These are phyloP conservation scores for Loris lydekkerianus DNA, from an alignment of 2,797 vertebrate species.

Conservation along the genomic window DNA sequence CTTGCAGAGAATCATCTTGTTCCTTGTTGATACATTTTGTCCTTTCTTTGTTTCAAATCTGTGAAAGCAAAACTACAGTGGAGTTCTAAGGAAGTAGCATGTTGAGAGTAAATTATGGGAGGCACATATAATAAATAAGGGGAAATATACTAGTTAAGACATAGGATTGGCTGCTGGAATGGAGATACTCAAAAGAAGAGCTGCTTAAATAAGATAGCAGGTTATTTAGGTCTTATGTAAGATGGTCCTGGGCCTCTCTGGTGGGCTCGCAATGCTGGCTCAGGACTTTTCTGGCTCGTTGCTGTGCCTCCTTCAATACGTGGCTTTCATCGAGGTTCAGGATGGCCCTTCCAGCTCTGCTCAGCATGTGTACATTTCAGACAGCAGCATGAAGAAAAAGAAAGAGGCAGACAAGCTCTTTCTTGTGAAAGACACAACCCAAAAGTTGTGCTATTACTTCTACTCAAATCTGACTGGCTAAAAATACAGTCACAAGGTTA, in stretches of 20 bases:
- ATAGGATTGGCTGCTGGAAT: not conserved
- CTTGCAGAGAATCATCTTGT: not conserved
- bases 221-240: not conserved
- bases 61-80: not conserved
- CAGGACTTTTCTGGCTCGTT: not conserved
- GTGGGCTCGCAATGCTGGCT: not conserved
- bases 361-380: not conserved
- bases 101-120: not conserved
- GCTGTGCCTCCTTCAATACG: not conserved
- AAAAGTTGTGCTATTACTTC: not conserved
- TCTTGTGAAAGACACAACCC: not conserved
- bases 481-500: not conserved
- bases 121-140: not conserved
- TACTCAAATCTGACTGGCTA: not conserved
- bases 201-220: not conserved
- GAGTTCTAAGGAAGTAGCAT: slow-evolving; percentile 11
- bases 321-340: not conserved
- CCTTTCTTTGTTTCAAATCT: slow-evolving; percentile 19
- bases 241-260: not conserved
- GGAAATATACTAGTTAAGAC: not conserved
- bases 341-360: not conserved
- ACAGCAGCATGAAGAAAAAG: not conserved
- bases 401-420: not conserved
- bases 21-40: not conserved
- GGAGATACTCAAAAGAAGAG: not conserved